phyloP scores from a whole-genome alignment of 2,113 vertebrate species.

The Oreochromis niloticus region DNA sequence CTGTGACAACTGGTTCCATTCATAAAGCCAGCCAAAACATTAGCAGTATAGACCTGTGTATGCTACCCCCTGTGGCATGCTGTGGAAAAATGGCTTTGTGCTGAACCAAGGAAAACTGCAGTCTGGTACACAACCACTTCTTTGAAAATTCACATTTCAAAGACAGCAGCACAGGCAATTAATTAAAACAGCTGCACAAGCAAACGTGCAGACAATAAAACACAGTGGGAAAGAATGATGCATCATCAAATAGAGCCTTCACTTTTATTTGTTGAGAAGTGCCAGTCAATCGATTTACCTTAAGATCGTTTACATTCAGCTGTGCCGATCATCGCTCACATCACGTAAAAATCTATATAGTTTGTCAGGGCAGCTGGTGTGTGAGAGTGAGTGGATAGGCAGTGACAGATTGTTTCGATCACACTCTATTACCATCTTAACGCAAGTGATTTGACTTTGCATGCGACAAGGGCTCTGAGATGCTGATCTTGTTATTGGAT shows the following conservation, averaged over 20 bases:
- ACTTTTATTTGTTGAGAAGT: slow-evolving; percentile 40
- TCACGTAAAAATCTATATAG: slow-evolving; percentile 69
- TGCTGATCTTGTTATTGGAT: slow-evolving; percentile 71
- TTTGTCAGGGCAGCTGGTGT: slow-evolving; percentile 35
- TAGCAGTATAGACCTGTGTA: not conserved
- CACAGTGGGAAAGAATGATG: slow-evolving; percentile 22
- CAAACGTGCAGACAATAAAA: not conserved
- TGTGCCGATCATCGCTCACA: slow-evolving; percentile 60
- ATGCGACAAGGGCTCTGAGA: slow-evolving; percentile 50
- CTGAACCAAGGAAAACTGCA: not conserved
- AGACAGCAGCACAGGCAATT: not conserved
- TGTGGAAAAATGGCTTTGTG: not conserved
- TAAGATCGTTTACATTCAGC: slow-evolving; percentile 65
- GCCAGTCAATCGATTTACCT: slow-evolving; percentile 46
- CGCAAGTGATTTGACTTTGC: slow-evolving; percentile 69
- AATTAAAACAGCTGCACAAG: not conserved
- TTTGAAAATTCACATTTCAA: not conserved
- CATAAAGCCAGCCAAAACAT: not conserved
- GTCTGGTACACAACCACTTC: not conserved
- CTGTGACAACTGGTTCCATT: not conserved
- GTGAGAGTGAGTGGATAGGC: slow-evolving; percentile 24
- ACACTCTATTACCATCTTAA: slow-evolving; percentile 67
- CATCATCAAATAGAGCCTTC: slow-evolving; percentile 33
- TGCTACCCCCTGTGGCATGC: not conserved
- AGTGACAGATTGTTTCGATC: slow-evolving; percentile 69